Base-by-base conservation (phyloP, 37 sponge, comb jelly and placozoan species). In the Spongilla lacustris region DNA sequence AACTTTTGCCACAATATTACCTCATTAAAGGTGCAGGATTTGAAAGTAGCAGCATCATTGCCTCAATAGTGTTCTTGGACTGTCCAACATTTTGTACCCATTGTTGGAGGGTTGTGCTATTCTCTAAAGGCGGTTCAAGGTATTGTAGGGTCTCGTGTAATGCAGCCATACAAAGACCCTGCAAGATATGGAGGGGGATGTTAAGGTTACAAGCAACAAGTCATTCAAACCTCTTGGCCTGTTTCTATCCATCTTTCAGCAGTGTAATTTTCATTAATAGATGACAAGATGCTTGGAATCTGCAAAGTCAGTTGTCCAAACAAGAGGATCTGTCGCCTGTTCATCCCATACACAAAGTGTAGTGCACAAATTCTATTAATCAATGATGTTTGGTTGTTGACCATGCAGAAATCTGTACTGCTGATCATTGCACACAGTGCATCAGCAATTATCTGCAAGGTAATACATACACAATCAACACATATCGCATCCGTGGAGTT, bases 301-400 rank as follows among this genome's bases (percentile, higher is more conserved):
- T 83, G 76, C 19, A 76, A 50, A 0, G 82, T 69, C 48, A 91
- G 73, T 30, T 87, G 84, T 21, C 84, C 84, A 87, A 91, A 91
- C 84, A 81, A 79, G 66, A 83, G 37, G 13, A 91, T 23, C 70
- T 87, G 68, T 25, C 38, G 17, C 37, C 37, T 67, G n/a, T 36
- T 25, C 17, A 26, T 19, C 9, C 67, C 4, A 38, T 91, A 76
- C 12, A 81, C 92, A 72, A 87, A 23, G 46, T 91, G 92, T 13
- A 91, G 30, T 36, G 92, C 79, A 24, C 75, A 84, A 13, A 91
- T 68, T 24, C 58, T 26, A 9, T 49, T 5, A 31, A 75, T 77
- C 29, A 91, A 72, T 38, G 76, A 37, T 12, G 26, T 35, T 11
- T 68, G 25, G 0, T 37, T 67, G 72, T 82, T 74, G 12, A 71